phyloP scores from a whole-genome alignment of 2,888 invertebrate species.

The Lamproptera curius region DNA sequence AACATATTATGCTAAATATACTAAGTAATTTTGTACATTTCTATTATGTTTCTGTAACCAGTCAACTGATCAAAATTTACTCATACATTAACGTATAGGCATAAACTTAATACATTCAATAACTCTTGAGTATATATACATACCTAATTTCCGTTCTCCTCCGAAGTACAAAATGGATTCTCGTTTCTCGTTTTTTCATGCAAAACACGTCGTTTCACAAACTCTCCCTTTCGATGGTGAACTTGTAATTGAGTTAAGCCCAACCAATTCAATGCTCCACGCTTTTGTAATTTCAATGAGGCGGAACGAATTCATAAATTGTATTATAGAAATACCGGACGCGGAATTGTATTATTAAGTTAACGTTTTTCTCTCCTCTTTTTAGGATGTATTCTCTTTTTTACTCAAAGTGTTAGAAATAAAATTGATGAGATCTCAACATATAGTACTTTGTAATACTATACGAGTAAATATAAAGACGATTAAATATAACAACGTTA shows the following conservation, averaged over 20 bases:
- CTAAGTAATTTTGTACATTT: no score
- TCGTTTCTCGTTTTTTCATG: slow-evolving; percentile 1
- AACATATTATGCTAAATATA: no score
- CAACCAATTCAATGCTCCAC: slow-evolving; percentile 14
- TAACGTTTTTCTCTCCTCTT: background rate
- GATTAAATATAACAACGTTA: background rate
- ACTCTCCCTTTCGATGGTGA: slow-evolving; percentile 11
- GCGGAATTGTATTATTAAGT: slow-evolving; percentile 2
- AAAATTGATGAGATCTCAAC: no score
- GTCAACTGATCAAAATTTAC: no score
- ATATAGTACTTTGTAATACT: no score
- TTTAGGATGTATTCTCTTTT: background rate
- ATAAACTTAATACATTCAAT: no score
- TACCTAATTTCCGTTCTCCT: no score
- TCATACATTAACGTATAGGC: no score
- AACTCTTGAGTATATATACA: no score
- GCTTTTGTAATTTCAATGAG: slow-evolving; percentile 17
- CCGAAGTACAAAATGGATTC: background rate
- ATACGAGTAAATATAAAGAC: no score
- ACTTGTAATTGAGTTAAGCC: slow-evolving; percentile 20
- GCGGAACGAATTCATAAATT: slow-evolving; percentile 11
- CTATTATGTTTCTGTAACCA: no score
- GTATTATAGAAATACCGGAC: slow-evolving; percentile 4
- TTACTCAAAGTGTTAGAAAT: no score
- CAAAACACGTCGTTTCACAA: slow-evolving; percentile 11